Conservation (phyloP, 2,113 vertebrate species). For the Poicephalus gulielmi region DNA sequence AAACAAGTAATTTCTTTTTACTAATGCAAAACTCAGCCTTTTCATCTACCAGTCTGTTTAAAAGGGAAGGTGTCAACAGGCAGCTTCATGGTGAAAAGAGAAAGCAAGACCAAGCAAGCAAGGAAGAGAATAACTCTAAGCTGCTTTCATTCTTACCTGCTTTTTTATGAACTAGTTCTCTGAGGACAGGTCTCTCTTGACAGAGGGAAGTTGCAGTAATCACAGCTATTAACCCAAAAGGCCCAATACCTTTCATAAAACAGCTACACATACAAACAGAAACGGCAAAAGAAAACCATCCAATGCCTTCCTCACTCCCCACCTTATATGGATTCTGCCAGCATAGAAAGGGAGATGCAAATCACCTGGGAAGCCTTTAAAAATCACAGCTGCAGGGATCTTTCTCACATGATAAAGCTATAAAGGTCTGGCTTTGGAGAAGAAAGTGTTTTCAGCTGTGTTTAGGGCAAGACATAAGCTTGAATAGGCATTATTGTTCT, state of each 20-base stretch:
- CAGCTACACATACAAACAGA: accelerated
- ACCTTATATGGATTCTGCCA: background rate
- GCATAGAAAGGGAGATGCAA: background rate
- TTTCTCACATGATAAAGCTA: background rate
- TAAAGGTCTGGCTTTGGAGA: background rate
- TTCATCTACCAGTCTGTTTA: background rate
- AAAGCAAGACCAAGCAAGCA: background rate
- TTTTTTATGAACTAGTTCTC: accelerated
- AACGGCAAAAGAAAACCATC: background rate
- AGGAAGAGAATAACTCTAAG: background rate
- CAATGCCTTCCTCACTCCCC: accelerated
- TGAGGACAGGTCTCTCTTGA: background rate
- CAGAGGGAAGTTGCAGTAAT: background rate
- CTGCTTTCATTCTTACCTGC: background rate
- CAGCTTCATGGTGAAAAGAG: background rate
- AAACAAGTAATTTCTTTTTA: background rate
- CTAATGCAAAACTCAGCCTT: background rate
- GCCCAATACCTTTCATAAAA: accelerated
- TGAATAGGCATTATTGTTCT: background rate
- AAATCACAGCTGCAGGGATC: background rate
- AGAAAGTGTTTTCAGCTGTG: background rate
- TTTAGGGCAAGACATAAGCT: background rate
- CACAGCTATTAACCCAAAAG: accelerated
- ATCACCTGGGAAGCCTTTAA: background rate
- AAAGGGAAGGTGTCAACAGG: background rate